Evolutionary conservation across 2,113 vertebrate genomes (phyloP), one percentile per base, ranked within the genome.

Genomic region (Dermatemys mawii): DNA sequence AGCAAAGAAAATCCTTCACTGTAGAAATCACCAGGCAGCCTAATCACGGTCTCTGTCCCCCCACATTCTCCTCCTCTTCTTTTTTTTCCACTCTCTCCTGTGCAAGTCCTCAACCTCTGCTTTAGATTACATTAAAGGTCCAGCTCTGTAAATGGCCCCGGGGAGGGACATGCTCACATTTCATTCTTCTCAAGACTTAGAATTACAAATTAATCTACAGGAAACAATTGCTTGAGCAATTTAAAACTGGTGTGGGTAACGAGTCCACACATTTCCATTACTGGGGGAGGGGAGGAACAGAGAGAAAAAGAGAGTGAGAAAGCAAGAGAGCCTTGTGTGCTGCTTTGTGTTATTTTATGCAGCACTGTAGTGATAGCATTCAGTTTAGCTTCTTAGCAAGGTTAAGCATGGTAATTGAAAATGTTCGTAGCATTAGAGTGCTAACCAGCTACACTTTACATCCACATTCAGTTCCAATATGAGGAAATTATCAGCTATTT

Each of bases 161-260:
- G 89, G 95, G 92, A 97, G 80, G 86, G 91, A 93, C 7, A 12
- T 84, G 92, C 90, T 98, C 53, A 6, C 17, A 6, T 97, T 98
- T 97, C 95, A 94, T 94, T 91, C 32, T 83, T 88, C 95, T 96
- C 24, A 10, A 94, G 88, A 95, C 91, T 97, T 94, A 95, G 94
- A 97, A 96, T 96, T 97, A 97, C 94, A 96, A 97, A 97, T 97
- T 97, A 97, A 97, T 97, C 96, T 96, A 80, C 93, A 97, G 94
- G 96, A 98, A 98, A 97, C 94, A 97, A 98, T 96, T 96, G 87
- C 81, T 93, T 88, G 73, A 93, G 86, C 86, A 97, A 93, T 96
- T 97, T 97, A 92, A 96, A 97, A 96, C 88, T 48, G 76, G 67
- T 85, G 80, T 67, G 88, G 88, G 85, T 79, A 89, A 55, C 60